These are phyloP conservation scores for Nyctibius grandis DNA, from an alignment of 2,797 vertebrate species.

Conservation along the genomic window DNA sequence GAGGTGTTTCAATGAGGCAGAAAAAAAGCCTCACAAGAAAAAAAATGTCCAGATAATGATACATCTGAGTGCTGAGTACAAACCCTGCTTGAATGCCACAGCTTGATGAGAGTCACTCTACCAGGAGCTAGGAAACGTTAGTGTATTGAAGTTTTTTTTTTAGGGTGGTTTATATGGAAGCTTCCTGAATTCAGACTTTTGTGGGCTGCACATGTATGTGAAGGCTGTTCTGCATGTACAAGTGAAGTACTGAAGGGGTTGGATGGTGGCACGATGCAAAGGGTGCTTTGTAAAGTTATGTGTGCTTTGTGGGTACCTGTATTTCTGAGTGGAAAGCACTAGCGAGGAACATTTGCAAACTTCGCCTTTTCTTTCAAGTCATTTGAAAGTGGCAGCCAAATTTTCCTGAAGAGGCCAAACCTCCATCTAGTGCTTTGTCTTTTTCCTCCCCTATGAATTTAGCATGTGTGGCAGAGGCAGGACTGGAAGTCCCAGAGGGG, in stretches of 20 bases:
- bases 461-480: fast-evolving
- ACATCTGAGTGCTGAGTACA: neutral
- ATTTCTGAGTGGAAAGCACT: neutral
- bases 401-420: neutral
- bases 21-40: neutral
- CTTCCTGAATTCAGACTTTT: neutral
- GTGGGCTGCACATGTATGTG: fast-evolving
- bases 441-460: neutral
- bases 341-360: neutral
- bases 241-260: neutral
- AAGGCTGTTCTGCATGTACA: neutral
- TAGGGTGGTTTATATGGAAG: neutral
- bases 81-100: neutral
- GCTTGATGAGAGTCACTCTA: fast-evolving
- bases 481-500: fast-evolving
- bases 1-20: neutral
- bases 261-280: neutral
- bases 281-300: neutral
- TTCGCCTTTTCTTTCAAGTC: neutral
- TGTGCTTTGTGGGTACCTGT: neutral
- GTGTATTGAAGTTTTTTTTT: fast-evolving
- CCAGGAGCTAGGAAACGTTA: neutral
- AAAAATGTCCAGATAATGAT: neutral
- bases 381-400: neutral
- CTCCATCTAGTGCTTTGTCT: fast-evolving